Conservation (phyloP, 1,140 invertebrate species). For the Lepidurus arcticus region DNA sequence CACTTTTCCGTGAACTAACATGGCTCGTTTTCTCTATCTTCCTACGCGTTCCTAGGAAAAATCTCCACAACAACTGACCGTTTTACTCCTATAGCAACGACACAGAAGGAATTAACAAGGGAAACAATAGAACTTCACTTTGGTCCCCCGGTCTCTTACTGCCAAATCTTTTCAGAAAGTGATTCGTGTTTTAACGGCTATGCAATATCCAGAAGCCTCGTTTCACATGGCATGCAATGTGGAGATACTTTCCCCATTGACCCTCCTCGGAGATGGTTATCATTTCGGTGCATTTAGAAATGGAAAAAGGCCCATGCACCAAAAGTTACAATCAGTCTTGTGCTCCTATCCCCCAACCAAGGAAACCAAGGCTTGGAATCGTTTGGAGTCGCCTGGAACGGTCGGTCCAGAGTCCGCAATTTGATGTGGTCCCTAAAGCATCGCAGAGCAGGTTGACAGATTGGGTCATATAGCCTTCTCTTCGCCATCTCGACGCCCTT, state of each 20-base stretch:
- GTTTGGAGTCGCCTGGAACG: not conserved
- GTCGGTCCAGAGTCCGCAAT: slow-evolving; percentile 1
- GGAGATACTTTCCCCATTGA: not conserved
- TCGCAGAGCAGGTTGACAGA: slow-evolving; percentile 7
- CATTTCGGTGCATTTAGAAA: not conserved
- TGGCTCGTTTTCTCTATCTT: not conserved
- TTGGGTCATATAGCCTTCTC: slow-evolving; percentile 19
- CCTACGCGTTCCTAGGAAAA: not conserved
- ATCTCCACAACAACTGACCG: not conserved
- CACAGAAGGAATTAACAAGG: too few species aligned
- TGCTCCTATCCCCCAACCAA: not conserved
- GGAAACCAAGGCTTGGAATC: too few species aligned
- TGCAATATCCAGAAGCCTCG: slow-evolving; percentile 9
- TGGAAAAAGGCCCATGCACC: not conserved
- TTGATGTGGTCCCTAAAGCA: slow-evolving; percentile 1
- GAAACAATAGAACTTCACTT: too few species aligned
- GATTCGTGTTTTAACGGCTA: not conserved
- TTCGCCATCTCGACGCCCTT: slow-evolving; percentile 20
- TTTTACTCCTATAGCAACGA: too few species aligned
- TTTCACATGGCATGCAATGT: not conserved
- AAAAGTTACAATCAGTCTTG: slow-evolving; percentile 8
- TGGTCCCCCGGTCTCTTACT: too few species aligned
- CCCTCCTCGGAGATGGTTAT: not conserved
- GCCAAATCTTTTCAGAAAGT: not conserved
- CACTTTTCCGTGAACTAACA: not conserved